A percentile compares a stretch with the other conserved stretches of the same genome.
Evolutionary conservation across 2,888 invertebrate species (phyloP).

Genomic region (Galerucella calmariensis): DNA sequence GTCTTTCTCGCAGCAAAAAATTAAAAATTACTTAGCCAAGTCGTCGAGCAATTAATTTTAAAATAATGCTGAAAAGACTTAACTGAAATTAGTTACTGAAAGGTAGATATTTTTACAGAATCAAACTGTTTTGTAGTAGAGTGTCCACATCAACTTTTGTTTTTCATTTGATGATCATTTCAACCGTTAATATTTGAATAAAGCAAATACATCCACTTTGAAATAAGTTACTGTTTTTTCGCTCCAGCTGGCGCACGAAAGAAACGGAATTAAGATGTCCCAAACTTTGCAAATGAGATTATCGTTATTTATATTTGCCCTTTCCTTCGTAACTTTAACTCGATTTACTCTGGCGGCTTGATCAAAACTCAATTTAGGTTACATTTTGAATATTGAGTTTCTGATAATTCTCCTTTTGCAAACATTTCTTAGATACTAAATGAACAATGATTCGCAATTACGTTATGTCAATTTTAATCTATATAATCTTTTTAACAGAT

Average conservation of each 20-base stretch:
- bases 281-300: slow-evolving; percentile 38
- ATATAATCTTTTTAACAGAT: too few species aligned
- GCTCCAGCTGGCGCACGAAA: slow-evolving; percentile 16
- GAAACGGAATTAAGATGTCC: slow-evolving; percentile 35
- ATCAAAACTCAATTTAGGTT: slow-evolving; percentile 41
- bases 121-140: too few species aligned
- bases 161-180: background rate
- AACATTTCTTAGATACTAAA: slow-evolving; percentile 21
- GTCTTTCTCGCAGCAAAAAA: background rate
- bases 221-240: slow-evolving; percentile 34
- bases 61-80: too few species aligned
- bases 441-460: background rate
- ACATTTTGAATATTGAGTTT: slow-evolving; percentile 40
- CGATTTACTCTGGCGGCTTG: slow-evolving; percentile 38
- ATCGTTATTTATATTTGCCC: slow-evolving; percentile 39
- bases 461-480: background rate
- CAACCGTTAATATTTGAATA: background rate
- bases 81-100: too few species aligned
- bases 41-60: background rate
- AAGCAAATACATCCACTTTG: slow-evolving; percentile 17
- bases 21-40: background rate
- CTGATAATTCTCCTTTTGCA: slow-evolving; percentile 32
- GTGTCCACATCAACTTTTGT: too few species aligned
- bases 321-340: slow-evolving; percentile 39
- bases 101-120: too few species aligned